Evolutionary conservation across 2,888 invertebrate species (phyloP).

Genomic region (Pediacus dermestoides): DNA sequence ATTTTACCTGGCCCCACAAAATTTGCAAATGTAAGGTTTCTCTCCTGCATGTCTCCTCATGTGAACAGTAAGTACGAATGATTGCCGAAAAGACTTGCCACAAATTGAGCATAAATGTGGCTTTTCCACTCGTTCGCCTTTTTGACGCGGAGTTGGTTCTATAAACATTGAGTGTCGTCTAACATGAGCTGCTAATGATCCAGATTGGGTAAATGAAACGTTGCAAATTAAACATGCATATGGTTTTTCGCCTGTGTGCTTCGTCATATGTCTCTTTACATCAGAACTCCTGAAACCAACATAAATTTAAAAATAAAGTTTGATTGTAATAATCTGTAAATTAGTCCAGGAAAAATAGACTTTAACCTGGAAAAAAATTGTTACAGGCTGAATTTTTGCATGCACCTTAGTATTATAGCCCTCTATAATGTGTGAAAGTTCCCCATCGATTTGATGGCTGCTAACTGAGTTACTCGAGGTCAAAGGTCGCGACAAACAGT

Average conservation of each 20-base stretch:
- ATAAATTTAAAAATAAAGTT: too few relatives aligned
- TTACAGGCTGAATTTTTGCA: too few relatives aligned
- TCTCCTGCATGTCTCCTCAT: slow-evolving; percentile 36
- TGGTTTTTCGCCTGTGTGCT: slow-evolving; percentile 35
- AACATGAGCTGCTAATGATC: slow-evolving; percentile 31
- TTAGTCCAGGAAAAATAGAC: slow-evolving; percentile 8
- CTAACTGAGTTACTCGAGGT: too few relatives aligned
- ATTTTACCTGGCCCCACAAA: slow-evolving; percentile 35
- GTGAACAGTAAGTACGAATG: slow-evolving; percentile 37
- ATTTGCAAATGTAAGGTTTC: slow-evolving; percentile 35
- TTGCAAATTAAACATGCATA: slow-evolving; percentile 30
- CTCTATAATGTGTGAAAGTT: too few relatives aligned
- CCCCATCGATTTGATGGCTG: too few relatives aligned
- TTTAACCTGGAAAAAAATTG: slow-evolving; percentile 5
- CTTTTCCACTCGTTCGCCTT: slow-evolving; percentile 17
- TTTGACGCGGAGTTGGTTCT: not conserved
- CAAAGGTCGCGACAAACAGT: too few relatives aligned
- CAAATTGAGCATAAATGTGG: slow-evolving; percentile 37
- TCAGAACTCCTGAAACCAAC: slow-evolving; percentile 30
- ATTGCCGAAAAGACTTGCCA: slow-evolving; percentile 38
- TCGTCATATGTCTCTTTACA: slow-evolving; percentile 38
- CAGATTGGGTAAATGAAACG: slow-evolving; percentile 34
- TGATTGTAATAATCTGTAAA: too few relatives aligned
- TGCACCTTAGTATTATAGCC: too few relatives aligned
- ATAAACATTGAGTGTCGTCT: slow-evolving; percentile 26